Evolutionary conservation across 2,888 invertebrate genomes (phyloP).

Genomic region (Laspeyria flexula): DNA sequence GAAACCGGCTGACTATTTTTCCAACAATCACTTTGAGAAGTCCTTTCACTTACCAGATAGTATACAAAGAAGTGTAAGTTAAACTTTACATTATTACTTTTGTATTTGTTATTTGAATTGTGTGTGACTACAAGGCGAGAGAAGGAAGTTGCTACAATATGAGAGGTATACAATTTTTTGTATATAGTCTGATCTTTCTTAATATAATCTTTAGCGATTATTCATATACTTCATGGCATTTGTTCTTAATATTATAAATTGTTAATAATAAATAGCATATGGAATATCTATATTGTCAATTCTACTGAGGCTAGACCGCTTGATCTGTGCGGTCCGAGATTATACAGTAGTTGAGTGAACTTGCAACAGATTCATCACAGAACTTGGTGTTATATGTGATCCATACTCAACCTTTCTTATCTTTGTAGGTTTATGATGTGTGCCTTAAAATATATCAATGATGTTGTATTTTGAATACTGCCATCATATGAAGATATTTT

Average conservation of each 20-base stretch:
- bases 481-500: neutral
- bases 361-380: conserved; percentile 62
- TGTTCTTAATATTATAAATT: conserved; percentile 70
- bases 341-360: conserved; percentile 52
- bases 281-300: conserved; percentile 82
- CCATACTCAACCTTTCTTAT: no score
- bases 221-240: conserved; percentile 64
- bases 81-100: neutral
- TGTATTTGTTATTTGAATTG: conserved; percentile 3
- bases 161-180: conserved; percentile 23
- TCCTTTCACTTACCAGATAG: neutral
- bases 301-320: conserved; percentile 71
- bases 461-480: neutral
- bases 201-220: conserved; percentile 63
- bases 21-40: neutral
- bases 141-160: conserved; percentile 13
- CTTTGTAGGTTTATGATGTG: no score
- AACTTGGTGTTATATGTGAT: neutral
- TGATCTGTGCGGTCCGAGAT: conserved; percentile 51
- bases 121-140: conserved; percentile 5
- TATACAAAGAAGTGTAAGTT: neutral
- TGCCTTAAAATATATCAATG: no score
- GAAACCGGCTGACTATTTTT: neutral
- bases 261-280: conserved; percentile 66
- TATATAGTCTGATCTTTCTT: conserved; percentile 25